A percentile compares a stretch with the other conserved stretches of the same genome.
Evolutionary conservation across 2,797 vertebrate genomes (phyloP).

Genomic region (Staurois parvus): DNA sequence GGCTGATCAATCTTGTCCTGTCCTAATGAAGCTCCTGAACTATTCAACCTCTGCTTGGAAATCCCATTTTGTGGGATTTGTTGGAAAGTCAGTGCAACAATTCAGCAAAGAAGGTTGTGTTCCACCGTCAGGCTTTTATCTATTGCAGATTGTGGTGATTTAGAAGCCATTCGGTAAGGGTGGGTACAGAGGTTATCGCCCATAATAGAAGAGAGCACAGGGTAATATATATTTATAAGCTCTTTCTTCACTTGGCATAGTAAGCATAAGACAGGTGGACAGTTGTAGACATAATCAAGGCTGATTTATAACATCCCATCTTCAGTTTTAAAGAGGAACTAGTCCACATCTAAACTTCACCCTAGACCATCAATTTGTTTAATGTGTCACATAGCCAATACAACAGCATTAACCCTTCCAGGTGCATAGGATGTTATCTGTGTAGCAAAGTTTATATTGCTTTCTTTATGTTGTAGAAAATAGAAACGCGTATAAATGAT

Average conservation of each 20-base stretch:
- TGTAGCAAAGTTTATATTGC: not conserved
- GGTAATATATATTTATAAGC: slow-evolving; percentile 57
- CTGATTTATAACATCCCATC: slow-evolving; percentile 50
- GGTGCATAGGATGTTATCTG: not conserved
- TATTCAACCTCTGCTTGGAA: slow-evolving; percentile 40
- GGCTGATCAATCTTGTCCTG: slow-evolving; percentile 21
- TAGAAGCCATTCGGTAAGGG: slow-evolving; percentile 34
- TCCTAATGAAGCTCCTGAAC: slow-evolving; percentile 41
- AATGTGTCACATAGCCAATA: slow-evolving; percentile 52
- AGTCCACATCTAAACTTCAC: slow-evolving; percentile 42
- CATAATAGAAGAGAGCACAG: slow-evolving; percentile 47
- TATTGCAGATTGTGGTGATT: slow-evolving; percentile 43
- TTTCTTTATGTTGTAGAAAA: not conserved
- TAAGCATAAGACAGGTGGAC: slow-evolving; percentile 45
- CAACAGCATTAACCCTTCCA: slow-evolving; percentile 37
- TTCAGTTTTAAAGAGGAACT: slow-evolving; percentile 48
- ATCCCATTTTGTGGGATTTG: slow-evolving; percentile 41
- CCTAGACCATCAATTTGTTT: slow-evolving; percentile 47
- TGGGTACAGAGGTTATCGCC: slow-evolving; percentile 47
- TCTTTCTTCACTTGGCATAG: slow-evolving; percentile 43
- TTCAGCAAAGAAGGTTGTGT: slow-evolving; percentile 42
- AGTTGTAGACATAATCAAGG: slow-evolving; percentile 49
- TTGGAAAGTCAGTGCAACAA: slow-evolving; percentile 38
- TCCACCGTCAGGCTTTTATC: slow-evolving; percentile 34
- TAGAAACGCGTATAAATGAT: not conserved